phyloP scores from a whole-genome alignment of 2,113 vertebrate genomes.

The Siniperca knerii region DNA sequence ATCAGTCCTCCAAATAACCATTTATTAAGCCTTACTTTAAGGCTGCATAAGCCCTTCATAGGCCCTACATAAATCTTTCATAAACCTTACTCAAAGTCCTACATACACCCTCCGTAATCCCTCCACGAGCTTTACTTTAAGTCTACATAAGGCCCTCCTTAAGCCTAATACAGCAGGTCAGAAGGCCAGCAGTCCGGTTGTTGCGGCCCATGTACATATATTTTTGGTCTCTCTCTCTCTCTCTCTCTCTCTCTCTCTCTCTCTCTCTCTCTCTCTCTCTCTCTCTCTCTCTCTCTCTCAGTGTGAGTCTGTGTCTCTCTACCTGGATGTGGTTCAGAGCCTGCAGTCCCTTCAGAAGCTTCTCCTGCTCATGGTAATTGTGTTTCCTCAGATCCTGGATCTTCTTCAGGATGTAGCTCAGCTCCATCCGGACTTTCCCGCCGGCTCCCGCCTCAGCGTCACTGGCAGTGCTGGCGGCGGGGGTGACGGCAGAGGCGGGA shows the following conservation, averaged over 20 bases:
- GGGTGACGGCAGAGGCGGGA: neutral
- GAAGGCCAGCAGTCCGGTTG: no score
- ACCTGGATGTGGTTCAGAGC: conserved; percentile 55
- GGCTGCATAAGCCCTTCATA: neutral
- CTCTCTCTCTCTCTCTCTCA: neutral
- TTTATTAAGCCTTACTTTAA: neutral
- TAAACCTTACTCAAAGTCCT: neutral
- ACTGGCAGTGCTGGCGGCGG: rapidly evolving
- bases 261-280: neutral
- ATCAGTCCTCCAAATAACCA: no score
- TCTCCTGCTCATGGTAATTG: conserved; percentile 26
- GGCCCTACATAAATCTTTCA: neutral
- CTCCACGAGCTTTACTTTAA: neutral
- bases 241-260: neutral
- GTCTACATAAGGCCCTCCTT: no score
- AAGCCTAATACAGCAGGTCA: no score
- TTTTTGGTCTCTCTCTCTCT: neutral
- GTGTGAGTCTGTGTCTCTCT: neutral
- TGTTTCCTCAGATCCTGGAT: conserved; percentile 23
- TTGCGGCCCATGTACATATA: no score
- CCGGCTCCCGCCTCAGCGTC: rapidly evolving
- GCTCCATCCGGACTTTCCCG: neutral
- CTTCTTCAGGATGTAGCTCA: conserved; percentile 42
- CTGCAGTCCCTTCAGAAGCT: conserved; percentile 35
- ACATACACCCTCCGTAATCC: neutral